Percentiles rank a stretch among this genome's conserved stretches.
These are phyloP conservation scores for Sesamia nonagrioides DNA, from an alignment of 1,140 invertebrate species.

Conservation along the genomic window DNA sequence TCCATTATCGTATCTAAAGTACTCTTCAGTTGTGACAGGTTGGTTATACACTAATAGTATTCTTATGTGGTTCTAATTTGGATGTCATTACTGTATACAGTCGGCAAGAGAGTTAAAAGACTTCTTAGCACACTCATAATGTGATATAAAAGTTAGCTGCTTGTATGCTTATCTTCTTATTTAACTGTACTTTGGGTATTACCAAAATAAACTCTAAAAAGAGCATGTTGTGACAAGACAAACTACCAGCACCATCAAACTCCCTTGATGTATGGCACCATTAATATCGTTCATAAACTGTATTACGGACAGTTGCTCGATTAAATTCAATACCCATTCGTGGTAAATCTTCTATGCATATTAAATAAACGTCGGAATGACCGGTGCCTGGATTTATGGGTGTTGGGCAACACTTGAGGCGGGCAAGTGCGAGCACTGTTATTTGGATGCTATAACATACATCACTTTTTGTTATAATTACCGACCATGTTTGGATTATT, in stretches of 20 bases:
- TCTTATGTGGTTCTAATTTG: not conserved
- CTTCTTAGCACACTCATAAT: not conserved
- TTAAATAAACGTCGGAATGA: conserved; percentile 77
- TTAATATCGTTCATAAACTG: conserved; percentile 71
- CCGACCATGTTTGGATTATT: not conserved
- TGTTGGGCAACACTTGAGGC: conserved; percentile 55
- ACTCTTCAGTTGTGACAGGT: not conserved
- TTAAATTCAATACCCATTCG: conserved; percentile 77
- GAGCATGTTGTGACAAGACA: conserved; percentile 64
- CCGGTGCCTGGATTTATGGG: conserved; percentile 73
- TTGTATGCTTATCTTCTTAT: not conserved
- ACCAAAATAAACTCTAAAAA: conserved; percentile 45
- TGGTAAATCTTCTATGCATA: conserved; percentile 81
- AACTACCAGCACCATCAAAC: conserved; percentile 48
- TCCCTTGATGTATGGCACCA: conserved; percentile 62
- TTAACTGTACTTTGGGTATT: not conserved
- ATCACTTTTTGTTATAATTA: conserved; percentile 41
- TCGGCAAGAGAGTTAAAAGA: not conserved
- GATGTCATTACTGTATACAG: not conserved
- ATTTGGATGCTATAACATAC: conserved; percentile 33
- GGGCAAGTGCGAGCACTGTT: conserved; percentile 43
- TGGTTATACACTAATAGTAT: not conserved
- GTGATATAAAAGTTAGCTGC: not conserved
- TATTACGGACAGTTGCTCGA: conserved; percentile 69
- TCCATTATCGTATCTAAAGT: conserved; percentile 28